Base-by-base conservation (phyloP, 2,888 invertebrate species). In the Rugalucina vietnamica region DNA sequence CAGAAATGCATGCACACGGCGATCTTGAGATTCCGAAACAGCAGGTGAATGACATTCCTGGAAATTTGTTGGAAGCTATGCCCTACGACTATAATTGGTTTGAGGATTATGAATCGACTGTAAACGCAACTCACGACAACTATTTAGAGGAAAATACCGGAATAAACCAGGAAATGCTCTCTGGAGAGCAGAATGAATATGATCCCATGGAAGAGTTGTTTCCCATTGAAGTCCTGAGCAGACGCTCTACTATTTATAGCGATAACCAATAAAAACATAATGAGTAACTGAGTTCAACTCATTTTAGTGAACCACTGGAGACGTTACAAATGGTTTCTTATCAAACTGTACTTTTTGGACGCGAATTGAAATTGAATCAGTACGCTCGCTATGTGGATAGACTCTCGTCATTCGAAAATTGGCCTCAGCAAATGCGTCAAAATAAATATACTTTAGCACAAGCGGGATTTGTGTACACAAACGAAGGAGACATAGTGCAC, bases 401-500 rank as follows among this genome's bases (percentile, higher is more conserved):
- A 32, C 50, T 82, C 39, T 18, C 39, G 43, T 73, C 79, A 0
- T 81, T 60, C 65, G 27, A 78, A 72, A 78, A 54, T 10, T 81
- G 81, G 81, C 84, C 84, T 12, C 60, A 29, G 29, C 84, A 85
- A 32, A 76, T 81, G 76, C 39, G 72, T 37, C 81, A 81, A 57
- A 71, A 82, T 73, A 79, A 82, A 76, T 79, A 65, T 60, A 37
- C 60, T 29, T 49, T 85, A 37, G 82, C 81, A 1, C 37, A 65
- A 57, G 78, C 80, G 18, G 85, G 85, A 70, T 78, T 85, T 43
- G 76, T 72, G 80, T 80, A 82, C 36, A 72, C n/a, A 8, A 82
- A 81, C 27, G 82, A 82, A 75, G 85, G 82, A 60, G 85, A 82
- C 74, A 78, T 78, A 29, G 80, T 80, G 8, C 72, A 80, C 65